Evolutionary conservation across 23 tunicate genomes (phyloP).

Genomic region (Aplidium turbinatum): DNA sequence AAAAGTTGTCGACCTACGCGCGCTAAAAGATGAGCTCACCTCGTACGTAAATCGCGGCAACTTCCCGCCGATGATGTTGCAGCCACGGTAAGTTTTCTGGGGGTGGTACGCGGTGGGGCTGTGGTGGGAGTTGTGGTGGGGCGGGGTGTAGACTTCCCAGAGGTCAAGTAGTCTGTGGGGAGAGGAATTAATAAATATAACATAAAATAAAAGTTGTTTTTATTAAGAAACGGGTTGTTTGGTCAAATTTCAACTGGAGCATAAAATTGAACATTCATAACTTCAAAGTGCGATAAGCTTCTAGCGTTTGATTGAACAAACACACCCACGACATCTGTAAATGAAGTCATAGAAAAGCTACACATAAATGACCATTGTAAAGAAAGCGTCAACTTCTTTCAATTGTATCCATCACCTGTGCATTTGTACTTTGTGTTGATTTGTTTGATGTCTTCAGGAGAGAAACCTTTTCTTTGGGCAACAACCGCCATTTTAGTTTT

Average conservation of each 20-base stretch:
- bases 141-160: background rate
- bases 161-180: background rate
- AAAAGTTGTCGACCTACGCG: too few species aligned
- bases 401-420: constrained; percentile 12
- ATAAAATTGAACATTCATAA: too few species aligned
- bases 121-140: background rate
- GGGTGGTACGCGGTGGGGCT: too few species aligned
- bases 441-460: constrained; percentile 38
- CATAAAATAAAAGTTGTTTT: background rate
- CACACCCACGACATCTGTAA: background rate
- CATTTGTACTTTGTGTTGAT: constrained; percentile 41
- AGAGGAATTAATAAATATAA: background rate
- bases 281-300: too few species aligned
- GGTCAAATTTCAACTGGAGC: too few species aligned
- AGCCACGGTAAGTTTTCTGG: too few species aligned
- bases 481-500: constrained; percentile 12
- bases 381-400: too few species aligned
- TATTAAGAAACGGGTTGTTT: too few species aligned
- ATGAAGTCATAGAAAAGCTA: background rate
- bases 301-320: too few species aligned
- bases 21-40: too few species aligned
- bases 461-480: constrained; percentile 42
- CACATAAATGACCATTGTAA: background rate
- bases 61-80: too few species aligned
- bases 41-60: too few species aligned